Conservation (phyloP, 2,888 invertebrate species). For the Tenodera sinensis region DNA sequence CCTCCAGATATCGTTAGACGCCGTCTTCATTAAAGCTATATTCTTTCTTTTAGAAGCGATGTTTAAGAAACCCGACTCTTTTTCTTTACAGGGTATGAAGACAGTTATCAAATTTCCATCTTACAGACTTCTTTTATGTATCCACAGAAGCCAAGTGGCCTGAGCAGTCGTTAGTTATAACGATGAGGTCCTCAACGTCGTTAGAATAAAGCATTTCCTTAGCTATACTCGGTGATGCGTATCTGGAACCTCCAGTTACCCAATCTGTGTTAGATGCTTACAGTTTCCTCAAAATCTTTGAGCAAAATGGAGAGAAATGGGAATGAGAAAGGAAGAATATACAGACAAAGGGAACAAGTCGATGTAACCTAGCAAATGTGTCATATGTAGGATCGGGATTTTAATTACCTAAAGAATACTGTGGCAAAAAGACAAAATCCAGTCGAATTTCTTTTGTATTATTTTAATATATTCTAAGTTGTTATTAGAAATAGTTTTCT, state of each 20-base stretch:
- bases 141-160: neutral
- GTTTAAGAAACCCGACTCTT: neutral
- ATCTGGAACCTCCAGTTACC: neutral
- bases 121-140: neutral
- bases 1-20: neutral
- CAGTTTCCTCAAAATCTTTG: too few species aligned
- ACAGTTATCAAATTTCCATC: neutral
- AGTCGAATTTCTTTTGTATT: too few species aligned
- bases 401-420: too few species aligned
- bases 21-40: neutral
- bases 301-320: too few species aligned
- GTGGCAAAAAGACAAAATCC: too few species aligned
- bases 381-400: too few species aligned
- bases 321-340: too few species aligned
- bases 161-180: neutral
- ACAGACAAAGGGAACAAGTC: too few species aligned
- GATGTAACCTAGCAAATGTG: too few species aligned
- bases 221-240: neutral
- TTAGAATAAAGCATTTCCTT: neutral
- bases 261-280: neutral
- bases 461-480: too few species aligned
- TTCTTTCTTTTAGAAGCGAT: neutral
- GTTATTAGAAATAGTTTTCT: too few species aligned
- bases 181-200: neutral
- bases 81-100: neutral